Base-by-base conservation (phyloP, 2,113 vertebrate species). In the Piaya cayana region DNA sequence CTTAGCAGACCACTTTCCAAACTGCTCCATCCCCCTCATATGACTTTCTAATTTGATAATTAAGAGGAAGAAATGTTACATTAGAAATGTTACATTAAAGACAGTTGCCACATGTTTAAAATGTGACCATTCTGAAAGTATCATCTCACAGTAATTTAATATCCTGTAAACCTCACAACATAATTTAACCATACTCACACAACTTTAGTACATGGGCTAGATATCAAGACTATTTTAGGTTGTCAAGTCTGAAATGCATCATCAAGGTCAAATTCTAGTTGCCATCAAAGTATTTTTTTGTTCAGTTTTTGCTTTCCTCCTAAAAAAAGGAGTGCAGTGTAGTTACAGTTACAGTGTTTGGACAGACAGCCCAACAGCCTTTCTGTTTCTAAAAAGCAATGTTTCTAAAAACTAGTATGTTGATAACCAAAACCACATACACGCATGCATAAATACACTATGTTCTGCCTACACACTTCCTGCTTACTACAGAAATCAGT, bases 361-460 rank as follows among this genome's bases (percentile, higher is more conserved):
- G 29, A 64, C 1, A 82, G 21, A 72, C 16, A 37, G 70, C 1
- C 39, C 2, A 29, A 13, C 45, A 82, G 37, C 23, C 20, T 75
- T 39, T 0, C 0, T 25, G 52, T 18, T 1, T 62, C 25, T 42
- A 65, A 67, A 70, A 67, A 32, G n/a, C 21, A 79, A 10, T 1
- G 1, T 34, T 82, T 82, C 45, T 30, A 23, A 71, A 75, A 67
- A 67, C 20, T 50, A 43, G 0, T 45, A 55, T 1, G 2, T 15
- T 13, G 83, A 72, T 39, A 82, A 90, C 2, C 26, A 82, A 68
- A 68, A 64, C 11, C 7, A 71, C 27, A 67, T 4, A 45, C 5
- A n/a, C 13, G 12, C 34, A 29, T 14, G 9, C 3, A 43, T 14
- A 20, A 4, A 50, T 2, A 29, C 10, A 39, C 43, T 43, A 50